These are phyloP conservation scores for Chlorocebus sabaeus DNA, from an alignment of 2,113 vertebrate genomes.

Conservation along the genomic window DNA sequence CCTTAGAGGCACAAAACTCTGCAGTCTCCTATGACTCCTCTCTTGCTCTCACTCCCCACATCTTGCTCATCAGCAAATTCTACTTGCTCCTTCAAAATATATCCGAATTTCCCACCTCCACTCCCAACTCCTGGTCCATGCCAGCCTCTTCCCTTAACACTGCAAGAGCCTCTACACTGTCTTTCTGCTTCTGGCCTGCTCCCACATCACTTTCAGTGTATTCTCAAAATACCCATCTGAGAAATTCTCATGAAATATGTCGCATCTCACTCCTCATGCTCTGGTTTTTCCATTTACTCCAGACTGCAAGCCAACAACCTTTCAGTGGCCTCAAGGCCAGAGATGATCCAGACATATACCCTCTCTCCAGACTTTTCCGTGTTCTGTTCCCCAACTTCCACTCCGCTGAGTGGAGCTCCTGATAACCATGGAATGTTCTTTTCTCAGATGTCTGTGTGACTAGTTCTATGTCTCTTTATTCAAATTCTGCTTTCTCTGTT, in stretches of 20 bases:
- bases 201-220: fast-evolving
- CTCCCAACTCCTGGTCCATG: neutral
- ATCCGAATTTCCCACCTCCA: neutral
- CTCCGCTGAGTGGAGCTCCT: fast-evolving
- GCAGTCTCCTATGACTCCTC: neutral
- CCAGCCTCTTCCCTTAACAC: fast-evolving
- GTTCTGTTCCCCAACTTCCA: fast-evolving
- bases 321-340: no score
- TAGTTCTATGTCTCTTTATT: neutral
- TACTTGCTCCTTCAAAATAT: neutral
- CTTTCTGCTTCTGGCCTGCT: neutral
- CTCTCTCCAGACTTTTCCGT: no score
- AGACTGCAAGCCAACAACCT: neutral
- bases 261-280: fast-evolving
- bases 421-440: neutral
- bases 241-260: fast-evolving
- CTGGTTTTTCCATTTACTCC: neutral
- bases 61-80: neutral
- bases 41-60: neutral
- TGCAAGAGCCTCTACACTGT: fast-evolving
- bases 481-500: neutral
- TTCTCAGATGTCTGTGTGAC: fast-evolving
- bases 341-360: neutral
- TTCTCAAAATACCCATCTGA: neutral
- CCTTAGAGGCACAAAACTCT: neutral